These are phyloP conservation scores for Aphis craccivora DNA, from an alignment of 1,140 invertebrate genomes.

Conservation along the genomic window DNA sequence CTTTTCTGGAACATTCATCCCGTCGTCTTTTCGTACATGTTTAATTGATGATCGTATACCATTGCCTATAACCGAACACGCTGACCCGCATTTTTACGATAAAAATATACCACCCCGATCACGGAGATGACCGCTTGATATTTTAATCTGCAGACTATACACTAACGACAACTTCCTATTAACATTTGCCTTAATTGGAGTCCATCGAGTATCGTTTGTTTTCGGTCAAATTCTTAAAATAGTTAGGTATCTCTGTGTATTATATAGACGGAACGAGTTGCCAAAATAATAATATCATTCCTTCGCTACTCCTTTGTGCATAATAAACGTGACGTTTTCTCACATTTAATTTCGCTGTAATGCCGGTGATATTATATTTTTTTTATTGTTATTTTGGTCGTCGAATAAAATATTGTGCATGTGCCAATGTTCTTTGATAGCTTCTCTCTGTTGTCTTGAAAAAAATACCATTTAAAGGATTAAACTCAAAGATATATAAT, in stretches of 20 bases:
- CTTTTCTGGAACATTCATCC: not conserved
- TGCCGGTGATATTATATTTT: not conserved
- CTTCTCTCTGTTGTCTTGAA: not conserved
- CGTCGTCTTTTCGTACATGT: not conserved
- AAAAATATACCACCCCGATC: too few relatives aligned
- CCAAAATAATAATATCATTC: slow-evolving; percentile 12
- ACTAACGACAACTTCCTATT: not conserved
- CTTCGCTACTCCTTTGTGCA: not conserved
- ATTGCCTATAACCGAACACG: not conserved
- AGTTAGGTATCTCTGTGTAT: slow-evolving; percentile 5
- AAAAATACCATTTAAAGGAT: not conserved
- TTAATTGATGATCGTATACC: not conserved
- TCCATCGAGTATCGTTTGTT: not conserved
- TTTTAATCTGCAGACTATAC: not conserved
- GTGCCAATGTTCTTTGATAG: not conserved
- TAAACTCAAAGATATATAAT: not conserved
- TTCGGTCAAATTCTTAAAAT: not conserved
- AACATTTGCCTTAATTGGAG: not conserved
- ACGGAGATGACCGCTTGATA: not conserved
- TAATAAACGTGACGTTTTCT: not conserved
- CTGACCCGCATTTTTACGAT: too few relatives aligned
- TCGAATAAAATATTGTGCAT: not conserved
- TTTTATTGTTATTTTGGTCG: not conserved
- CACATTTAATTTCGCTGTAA: not conserved
- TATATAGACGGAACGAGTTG: not conserved